Base-by-base conservation (phyloP, 2,888 invertebrate genomes). In the Epinotia demarniana region DNA sequence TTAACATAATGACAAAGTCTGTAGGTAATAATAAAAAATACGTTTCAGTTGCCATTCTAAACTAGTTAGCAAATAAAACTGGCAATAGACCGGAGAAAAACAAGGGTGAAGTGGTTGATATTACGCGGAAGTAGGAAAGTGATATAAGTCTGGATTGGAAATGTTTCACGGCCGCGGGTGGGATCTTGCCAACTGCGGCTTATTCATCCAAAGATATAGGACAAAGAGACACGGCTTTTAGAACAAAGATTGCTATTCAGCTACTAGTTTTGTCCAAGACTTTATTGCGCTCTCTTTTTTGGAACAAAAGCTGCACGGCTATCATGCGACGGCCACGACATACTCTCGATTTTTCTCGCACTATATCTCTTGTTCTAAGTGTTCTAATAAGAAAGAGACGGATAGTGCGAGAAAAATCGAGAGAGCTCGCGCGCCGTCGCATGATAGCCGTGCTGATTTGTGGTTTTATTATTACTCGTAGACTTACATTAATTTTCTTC, bases 141-240 rank as follows among this genome's bases (percentile, higher is more conserved):
- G 43, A 73, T 62, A 33, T 43, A 68, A 53, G 33, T 2, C 39
- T 33, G 13, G 23, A 74, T 74, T 69, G 49, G 63, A 57, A 69
- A 69, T 70, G 74, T 74, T 74, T 70, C 74, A 70, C 12, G 74
- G 63, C 27, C 69, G 57, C 12, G 60, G 61, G 9, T 43, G 46
- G 58, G 58, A 69, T n/a, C 23, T 46, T 46, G 46, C 58, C 19
- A 58, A 58, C n/a, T 43, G 64, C 43, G 43, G 57, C 39, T 19
- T 8, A 58, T 58, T 19, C 67, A 39, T 18, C 39, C 16, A 18
- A 23, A 46, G 58, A 58, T 57, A 57, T 39, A 57, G n/a, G 23
- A 43, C 19, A 19, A 68, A 68, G 39, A 68, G 19, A 43, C 57
- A 39, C 33, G 2, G 27, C 55, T 33, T 67, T 13, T 27, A 19